Conservation (phyloP, 1,140 invertebrate species). For the Eumaeus atala region DNA sequence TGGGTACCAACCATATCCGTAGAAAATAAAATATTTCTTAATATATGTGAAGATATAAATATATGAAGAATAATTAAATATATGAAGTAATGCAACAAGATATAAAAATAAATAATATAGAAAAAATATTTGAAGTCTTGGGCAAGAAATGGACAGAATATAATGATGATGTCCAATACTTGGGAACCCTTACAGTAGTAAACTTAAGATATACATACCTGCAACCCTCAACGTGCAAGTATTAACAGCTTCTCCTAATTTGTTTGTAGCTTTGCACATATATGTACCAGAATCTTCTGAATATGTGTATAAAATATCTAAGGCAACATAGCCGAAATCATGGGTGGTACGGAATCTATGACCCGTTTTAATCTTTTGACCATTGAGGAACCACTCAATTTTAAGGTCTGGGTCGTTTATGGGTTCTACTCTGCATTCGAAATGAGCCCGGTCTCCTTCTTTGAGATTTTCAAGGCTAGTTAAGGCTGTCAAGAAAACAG, state of each 20-base stretch:
- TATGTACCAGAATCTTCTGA: conserved; percentile 95
- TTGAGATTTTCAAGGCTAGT: conserved; percentile 89
- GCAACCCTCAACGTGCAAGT: conserved; percentile 90
- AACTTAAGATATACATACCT: conserved; percentile 67
- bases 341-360: conserved; percentile 93
- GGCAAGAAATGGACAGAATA: no score
- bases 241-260: conserved; percentile 93
- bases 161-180: no score
- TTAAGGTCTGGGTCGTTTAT: conserved; percentile 95
- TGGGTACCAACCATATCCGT: no score
- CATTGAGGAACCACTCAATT: conserved; percentile 97
- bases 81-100: no score
- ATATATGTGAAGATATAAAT: no score
- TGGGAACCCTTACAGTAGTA: no score
- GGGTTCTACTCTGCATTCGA: conserved; percentile 96
- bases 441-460: conserved; percentile 93
- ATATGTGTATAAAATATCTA: conserved; percentile 95
- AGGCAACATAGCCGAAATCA: conserved; percentile 96
- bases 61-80: no score
- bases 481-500: conserved; percentile 90
- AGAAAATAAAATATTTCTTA: no score
- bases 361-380: conserved; percentile 84
- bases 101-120: no score
- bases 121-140: no score
- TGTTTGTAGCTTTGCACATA: conserved; percentile 94